Evolutionary conservation across 2,797 vertebrate genomes (phyloP).

Genomic region (Crotalus adamanteus): DNA sequence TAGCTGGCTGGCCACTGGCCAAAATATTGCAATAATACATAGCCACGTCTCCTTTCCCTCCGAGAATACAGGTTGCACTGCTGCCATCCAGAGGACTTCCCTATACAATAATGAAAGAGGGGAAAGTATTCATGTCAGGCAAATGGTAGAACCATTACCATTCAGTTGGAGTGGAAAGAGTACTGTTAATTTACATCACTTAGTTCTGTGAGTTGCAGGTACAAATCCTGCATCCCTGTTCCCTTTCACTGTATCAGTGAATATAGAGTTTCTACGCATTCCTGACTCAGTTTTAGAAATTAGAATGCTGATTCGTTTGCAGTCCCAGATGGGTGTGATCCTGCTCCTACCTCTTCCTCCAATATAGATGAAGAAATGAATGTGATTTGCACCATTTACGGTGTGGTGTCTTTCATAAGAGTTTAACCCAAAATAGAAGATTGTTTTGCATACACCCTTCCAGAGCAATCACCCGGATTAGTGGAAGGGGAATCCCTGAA

Average conservation of each 20-base stretch:
- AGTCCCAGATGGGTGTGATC: neutral
- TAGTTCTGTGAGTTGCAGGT: neutral
- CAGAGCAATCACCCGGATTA: neutral
- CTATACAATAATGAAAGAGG: neutral
- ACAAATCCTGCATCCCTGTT: neutral
- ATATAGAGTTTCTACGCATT: neutral
- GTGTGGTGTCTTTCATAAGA: neutral
- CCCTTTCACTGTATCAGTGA: neutral
- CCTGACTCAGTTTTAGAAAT: neutral
- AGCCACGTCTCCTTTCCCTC: neutral
- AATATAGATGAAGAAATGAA: neutral
- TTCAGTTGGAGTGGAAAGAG: neutral
- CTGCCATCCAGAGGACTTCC: slow-evolving; percentile 44
- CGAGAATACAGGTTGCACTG: neutral
- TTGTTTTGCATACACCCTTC: neutral
- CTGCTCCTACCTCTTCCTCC: neutral
- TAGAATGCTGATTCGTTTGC: neutral
- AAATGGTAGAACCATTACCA: neutral
- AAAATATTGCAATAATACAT: neutral
- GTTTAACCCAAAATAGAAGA: neutral
- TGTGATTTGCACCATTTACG: neutral
- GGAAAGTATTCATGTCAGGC: neutral
- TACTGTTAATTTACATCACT: neutral
- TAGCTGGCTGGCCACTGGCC: neutral
- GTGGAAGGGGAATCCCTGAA: neutral